A percentile compares a stretch with the other conserved stretches of the same genome.
Conservation (phyloP, 2,797 vertebrate genomes). For the Etheostoma perlongum region DNA sequence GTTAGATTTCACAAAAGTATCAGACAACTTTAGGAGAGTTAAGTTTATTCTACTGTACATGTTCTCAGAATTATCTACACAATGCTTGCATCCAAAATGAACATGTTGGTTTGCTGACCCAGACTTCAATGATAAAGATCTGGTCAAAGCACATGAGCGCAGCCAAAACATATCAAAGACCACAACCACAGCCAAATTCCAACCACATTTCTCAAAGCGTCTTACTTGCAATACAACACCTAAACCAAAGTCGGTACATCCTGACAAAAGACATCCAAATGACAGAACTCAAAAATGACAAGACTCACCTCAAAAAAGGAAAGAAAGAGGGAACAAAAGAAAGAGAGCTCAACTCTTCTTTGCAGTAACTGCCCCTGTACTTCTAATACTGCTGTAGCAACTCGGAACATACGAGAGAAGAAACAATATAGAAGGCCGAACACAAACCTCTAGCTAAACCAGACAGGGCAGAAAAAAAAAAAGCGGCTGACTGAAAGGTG, state of each 20-base stretch:
- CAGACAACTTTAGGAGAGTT: conserved; percentile 16
- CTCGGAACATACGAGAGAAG: conserved; percentile 30
- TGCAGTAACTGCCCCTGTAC: conserved; percentile 38
- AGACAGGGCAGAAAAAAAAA: conserved; percentile 72
- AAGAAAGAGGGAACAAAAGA: conserved; percentile 54
- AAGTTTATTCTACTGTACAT: conserved; percentile 14
- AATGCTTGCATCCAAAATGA: conserved; percentile 29
- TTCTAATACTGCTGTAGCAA: conserved; percentile 39
- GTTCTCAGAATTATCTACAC: conserved; percentile 23
- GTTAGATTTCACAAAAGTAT: conserved; percentile 6
- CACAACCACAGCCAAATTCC: conserved; percentile 47
- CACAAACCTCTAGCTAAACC: conserved; percentile 74
- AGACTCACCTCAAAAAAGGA: conserved; percentile 80
- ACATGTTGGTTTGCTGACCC: conserved; percentile 36
- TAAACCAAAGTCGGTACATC: conserved; percentile 12
- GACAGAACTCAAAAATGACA: conserved; percentile 38
- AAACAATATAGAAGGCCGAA: conserved; percentile 57
- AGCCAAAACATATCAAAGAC: conserved; percentile 66
- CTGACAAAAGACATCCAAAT: conserved; percentile 37
- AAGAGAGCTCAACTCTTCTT: conserved; percentile 41
- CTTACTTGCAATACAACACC: not conserved
- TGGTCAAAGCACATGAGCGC: conserved; percentile 43
- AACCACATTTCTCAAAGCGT: conserved; percentile 31
- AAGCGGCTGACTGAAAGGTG: conserved; percentile 82
- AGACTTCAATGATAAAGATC: conserved; percentile 52